Conservation (phyloP, 2,113 vertebrate genomes). For the Neodon shergylaensis region DNA sequence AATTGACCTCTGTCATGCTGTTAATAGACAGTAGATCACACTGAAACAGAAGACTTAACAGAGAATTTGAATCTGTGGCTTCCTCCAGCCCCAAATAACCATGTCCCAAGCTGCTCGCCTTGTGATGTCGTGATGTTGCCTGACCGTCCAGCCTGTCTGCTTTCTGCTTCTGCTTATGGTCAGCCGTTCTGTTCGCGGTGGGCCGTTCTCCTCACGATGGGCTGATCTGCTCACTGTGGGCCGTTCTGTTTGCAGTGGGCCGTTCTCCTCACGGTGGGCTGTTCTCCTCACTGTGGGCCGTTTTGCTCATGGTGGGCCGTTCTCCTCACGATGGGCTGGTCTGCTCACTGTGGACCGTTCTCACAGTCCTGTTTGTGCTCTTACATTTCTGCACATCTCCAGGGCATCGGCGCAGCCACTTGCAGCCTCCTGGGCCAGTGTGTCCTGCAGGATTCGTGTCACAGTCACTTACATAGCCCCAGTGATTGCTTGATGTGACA, state of each 20-base stretch:
- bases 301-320: fast-evolving
- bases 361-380: fast-evolving
- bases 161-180: background rate
- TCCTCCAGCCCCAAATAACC: background rate
- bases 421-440: background rate
- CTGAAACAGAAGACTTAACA: background rate
- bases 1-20: fast-evolving
- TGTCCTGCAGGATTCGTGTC: background rate
- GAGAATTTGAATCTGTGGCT: background rate
- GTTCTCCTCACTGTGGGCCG: fast-evolving
- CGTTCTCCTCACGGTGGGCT: fast-evolving
- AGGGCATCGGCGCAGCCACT: background rate
- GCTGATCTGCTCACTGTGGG: fast-evolving
- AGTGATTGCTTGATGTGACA: background rate
- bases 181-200: fast-evolving
- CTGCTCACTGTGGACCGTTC: too few relatives aligned
- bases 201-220: fast-evolving
- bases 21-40: background rate
- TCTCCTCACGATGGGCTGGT: fast-evolving
- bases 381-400: fast-evolving
- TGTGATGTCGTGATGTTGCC: fast-evolving
- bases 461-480: background rate
- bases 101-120: background rate
- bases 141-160: background rate
- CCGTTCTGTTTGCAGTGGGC: fast-evolving